Evolutionary conservation across 2,113 vertebrate genomes (phyloP).

Genomic region (Upupa epops): DNA sequence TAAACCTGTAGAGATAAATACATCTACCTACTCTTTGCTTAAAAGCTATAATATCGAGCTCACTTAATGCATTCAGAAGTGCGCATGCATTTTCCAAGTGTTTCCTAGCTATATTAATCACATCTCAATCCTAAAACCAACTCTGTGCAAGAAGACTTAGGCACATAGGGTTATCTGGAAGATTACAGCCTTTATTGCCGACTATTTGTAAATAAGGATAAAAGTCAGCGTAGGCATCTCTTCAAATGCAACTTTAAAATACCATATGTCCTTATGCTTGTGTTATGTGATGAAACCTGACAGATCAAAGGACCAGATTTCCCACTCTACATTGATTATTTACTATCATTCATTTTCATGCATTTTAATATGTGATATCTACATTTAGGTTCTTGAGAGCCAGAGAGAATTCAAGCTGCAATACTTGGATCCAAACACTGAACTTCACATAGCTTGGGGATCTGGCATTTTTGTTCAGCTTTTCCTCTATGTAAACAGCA

Average conservation of each 20-base stretch:
- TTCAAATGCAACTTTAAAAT: slow-evolving; percentile 71
- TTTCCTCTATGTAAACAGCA: slow-evolving; percentile 50
- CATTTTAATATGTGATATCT: slow-evolving; percentile 69
- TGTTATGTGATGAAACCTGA: slow-evolving; percentile 69
- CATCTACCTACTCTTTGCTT: slow-evolving; percentile 33
- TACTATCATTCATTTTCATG: slow-evolving; percentile 73
- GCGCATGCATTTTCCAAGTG: neutral
- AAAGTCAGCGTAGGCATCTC: slow-evolving; percentile 62
- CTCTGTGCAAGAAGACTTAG: slow-evolving; percentile 13
- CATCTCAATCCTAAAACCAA: slow-evolving; percentile 35
- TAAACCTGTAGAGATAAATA: slow-evolving; percentile 5
- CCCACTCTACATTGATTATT: slow-evolving; percentile 72
- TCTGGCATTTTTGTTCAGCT: slow-evolving; percentile 55
- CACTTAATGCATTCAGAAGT: neutral
- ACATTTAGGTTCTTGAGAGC: slow-evolving; percentile 62
- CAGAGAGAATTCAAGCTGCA: slow-evolving; percentile 64
- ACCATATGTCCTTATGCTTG: slow-evolving; percentile 67
- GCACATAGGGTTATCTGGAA: slow-evolving; percentile 37
- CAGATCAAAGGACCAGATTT: slow-evolving; percentile 72
- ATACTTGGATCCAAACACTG: slow-evolving; percentile 63
- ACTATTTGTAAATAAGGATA: slow-evolving; percentile 71
- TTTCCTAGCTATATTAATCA: slow-evolving; percentile 39
- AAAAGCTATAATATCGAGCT: neutral
- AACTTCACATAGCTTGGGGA: slow-evolving; percentile 62
- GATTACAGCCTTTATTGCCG: slow-evolving; percentile 62